Evolutionary conservation across 2,113 vertebrate species (phyloP), one percentile per base, ranked within the genome.

Genomic region (Crocuta crocuta): DNA sequence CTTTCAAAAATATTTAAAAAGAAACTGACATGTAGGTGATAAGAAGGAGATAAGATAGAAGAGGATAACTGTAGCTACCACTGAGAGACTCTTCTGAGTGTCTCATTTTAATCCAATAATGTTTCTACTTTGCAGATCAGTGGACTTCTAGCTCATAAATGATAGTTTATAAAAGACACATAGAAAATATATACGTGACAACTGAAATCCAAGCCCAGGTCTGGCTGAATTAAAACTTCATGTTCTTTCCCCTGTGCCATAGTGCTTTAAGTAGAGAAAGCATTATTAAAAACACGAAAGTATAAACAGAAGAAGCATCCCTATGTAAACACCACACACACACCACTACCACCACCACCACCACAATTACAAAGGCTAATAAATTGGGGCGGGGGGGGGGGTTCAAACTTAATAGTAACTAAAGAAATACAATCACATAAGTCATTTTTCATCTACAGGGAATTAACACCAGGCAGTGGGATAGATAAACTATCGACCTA

Each of bases 391-490:
- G 2, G 45, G 10, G 26, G 23, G 28, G 11, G 4, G 15, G 5
- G 68, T 74, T 89, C 85, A 70, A 81, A 87, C 21, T 23, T 61
- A 86, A 73, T 70, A 70, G 10, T 31, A 85, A 81, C 48, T 45
- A 82, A 81, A 90, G 50, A 95, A 70, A 74, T 85, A 8, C 13
- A 76, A 95, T 68, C 31, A 85, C 4, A 31, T 11, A 78, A n/a
- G 17, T 35, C 43, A 68, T 43, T 92, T 92, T 92, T 89, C 31
- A 45, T 66, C 26, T 70, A 90, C 0, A 65, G 83, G 76, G 19
- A 91, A 45, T 90, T 96, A 78, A 90, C 84, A 61, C 13, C 74
- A 93, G 61, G 35, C 63, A 85, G 71, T 73, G 33, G 33, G 50
- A 81, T 7, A 50, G 55, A 87, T 2, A 55, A 94, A 76, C 6